phyloP scores from a whole-genome alignment of 2,888 invertebrate species.

The Notodonta dromedarius region DNA sequence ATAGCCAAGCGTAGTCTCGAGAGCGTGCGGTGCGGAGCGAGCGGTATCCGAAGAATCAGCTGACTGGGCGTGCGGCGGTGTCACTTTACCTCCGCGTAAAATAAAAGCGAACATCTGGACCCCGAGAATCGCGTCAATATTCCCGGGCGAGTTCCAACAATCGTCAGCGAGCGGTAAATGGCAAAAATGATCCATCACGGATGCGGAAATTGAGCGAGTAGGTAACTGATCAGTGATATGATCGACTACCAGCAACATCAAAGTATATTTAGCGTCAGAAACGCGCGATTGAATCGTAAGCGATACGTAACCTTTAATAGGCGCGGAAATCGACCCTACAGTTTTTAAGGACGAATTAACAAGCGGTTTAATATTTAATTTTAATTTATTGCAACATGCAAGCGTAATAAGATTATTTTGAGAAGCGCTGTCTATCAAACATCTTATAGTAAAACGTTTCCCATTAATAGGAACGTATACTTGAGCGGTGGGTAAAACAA shows the following conservation, averaged over 20 bases:
- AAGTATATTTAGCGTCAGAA: conserved; percentile 3
- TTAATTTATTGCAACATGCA: background rate
- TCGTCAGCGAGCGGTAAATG: conserved; percentile 7
- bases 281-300: conserved; percentile 6
- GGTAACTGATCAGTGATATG: conserved; percentile 8
- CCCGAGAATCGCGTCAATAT: conserved; percentile 6
- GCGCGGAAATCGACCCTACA: conserved; percentile 6
- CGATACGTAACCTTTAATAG: conserved; percentile 7
- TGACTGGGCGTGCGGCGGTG: background rate
- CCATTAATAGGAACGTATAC: background rate
- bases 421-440: background rate
- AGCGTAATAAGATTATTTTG: no score
- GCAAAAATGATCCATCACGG: conserved; percentile 1
- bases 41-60: background rate
- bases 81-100: background rate
- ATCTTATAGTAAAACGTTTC: background rate
- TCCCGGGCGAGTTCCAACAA: conserved; percentile 6
- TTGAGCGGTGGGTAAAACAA: background rate
- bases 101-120: conserved; percentile 1
- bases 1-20: conserved; percentile 1
- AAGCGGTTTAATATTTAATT: conserved; percentile 8
- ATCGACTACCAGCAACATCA: conserved; percentile 4
- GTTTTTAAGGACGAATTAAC: conserved; percentile 2
- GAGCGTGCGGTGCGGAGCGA: background rate
- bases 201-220: background rate